Evolutionary conservation across 2,113 vertebrate genomes (phyloP), one percentile per base, ranked within the genome.

Genomic region (Raphicerus campestris): DNA sequence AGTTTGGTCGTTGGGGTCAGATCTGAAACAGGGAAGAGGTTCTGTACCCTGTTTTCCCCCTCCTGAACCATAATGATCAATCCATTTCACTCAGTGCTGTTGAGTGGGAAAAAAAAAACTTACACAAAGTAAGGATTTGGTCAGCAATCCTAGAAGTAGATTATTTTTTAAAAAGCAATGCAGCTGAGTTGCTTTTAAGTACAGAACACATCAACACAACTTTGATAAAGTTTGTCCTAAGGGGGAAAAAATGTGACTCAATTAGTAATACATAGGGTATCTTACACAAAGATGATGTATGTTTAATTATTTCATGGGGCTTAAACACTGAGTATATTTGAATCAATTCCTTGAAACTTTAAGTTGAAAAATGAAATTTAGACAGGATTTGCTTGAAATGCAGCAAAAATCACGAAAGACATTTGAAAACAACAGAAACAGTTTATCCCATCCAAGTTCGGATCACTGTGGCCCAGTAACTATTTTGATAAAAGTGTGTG

Each of bases 361-460:
- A 42, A 70, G 63, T 39, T 94, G 70, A 87, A 56, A 83, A 96
- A 92, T 32, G 39, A 55, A 75, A 78, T 77, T 75, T 88, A 75
- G 60, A 32, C 13, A 66, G 14, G 24, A 70, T 89, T 95, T 86
- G 85, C 30, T 61, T 63, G 77, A 94, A 84, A 66, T 88, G 28
- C 85, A 85, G n/a, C 75, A 78, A 96, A n/a, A 88, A 30, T 86
- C 70, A 15, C 32, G 66, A 94, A 84, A 55, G 24, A 77, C 51
- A 89, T 53, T 92, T 91, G 80, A 93, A 91, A 93, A 83, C 56
- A 58, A 89, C 24, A 95, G 51, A 87, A 66, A 84, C 85, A 84
- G 47, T 88, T 88, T 55, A 47, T 75, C 13, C 81, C 24, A 86
- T 81, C 35, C 90, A 82, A 63, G 30, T 39, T 90, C 22, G 39